Base-by-base conservation (phyloP, 2,797 vertebrate species). In the Trematomus bernacchii region DNA sequence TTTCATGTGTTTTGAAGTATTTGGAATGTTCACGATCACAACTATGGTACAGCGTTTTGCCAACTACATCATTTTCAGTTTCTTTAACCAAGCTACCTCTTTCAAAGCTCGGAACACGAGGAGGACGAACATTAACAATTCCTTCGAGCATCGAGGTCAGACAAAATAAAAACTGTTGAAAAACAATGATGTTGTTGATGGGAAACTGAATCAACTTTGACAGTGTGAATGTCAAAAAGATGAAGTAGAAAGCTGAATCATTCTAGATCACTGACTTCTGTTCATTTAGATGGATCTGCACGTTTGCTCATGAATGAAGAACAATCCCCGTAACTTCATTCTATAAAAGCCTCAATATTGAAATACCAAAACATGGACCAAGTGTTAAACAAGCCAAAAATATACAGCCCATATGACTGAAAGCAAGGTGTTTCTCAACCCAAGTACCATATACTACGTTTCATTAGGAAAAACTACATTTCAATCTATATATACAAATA, bases 21-120 rank as follows among this genome's bases (percentile, higher is more conserved):
- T 15, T 67, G 75, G 77, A 83, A 83, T 83, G 80, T 72, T 69
- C 30, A 75, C 54, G 71, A 54, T 50, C 53, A 47, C 10, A 33
- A 37, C 40, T 43, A 16, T 0, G 43, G 18, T 5, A 55, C 47
- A 44, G 51, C 2, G 10, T 47, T 63, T 43, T 11, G 30, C 3
- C 21, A 18, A 43, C 43, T 30, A 10, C 18, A 42, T 46, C 12
- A 19, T 46, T 68, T 8, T 43, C 6, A 44, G 65, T 19, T 46
- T 30, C 21, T 62, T 19, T 7, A 40, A 40, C 6, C 2, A 40
- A 43, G 40, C 6, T 10, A n/a, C 11, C 23, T 48, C 52, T 14
- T 18, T 40, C 3, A 21, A n/a, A 40, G 16, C 18, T 51, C 33
- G 44, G 27, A 43, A 51, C 52, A 59, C 27, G 8, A 33, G 13